Conservation (phyloP, 1,140 invertebrate genomes). For the Dreissena polymorpha region DNA sequence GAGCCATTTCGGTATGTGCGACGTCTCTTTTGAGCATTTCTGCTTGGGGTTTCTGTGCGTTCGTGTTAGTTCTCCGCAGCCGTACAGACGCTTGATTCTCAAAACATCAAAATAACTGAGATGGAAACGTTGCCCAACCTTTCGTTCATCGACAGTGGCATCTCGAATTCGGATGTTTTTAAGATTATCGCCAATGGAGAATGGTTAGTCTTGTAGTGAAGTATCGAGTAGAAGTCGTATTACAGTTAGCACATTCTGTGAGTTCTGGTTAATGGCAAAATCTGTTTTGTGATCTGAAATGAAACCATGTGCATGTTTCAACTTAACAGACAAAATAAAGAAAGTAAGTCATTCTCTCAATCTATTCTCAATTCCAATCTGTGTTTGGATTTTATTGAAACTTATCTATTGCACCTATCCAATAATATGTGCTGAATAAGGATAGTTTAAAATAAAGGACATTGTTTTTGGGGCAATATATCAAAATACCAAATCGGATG, state of each 20-base stretch:
- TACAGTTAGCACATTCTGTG: constrained; percentile 5
- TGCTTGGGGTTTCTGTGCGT: too few species aligned
- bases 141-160: neutral
- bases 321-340: neutral
- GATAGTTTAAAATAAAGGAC: neutral
- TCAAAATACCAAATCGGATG: too few species aligned
- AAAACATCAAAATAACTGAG: constrained; percentile 22
- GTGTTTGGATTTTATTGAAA: neutral
- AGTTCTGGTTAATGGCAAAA: constrained; percentile 16
- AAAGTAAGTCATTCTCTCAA: neutral
- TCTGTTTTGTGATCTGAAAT: constrained; percentile 29
- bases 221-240: constrained; percentile 47
- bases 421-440: neutral
- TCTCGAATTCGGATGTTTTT: constrained; percentile 18
- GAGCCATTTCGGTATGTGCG: too few species aligned
- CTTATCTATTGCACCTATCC: too few species aligned
- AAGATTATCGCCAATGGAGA: constrained; percentile 9
- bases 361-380: neutral
- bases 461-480: neutral
- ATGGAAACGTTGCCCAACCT: constrained; percentile 22
- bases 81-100: constrained; percentile 8
- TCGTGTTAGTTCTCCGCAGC: neutral
- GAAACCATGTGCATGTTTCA: neutral
- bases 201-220: constrained; percentile 50
- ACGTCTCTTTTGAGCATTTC: too few species aligned